Percentiles rank a stretch among this genome's conserved stretches.
phyloP scores from a whole-genome alignment of 2,888 invertebrate species.

The Sialis fuliginosa region DNA sequence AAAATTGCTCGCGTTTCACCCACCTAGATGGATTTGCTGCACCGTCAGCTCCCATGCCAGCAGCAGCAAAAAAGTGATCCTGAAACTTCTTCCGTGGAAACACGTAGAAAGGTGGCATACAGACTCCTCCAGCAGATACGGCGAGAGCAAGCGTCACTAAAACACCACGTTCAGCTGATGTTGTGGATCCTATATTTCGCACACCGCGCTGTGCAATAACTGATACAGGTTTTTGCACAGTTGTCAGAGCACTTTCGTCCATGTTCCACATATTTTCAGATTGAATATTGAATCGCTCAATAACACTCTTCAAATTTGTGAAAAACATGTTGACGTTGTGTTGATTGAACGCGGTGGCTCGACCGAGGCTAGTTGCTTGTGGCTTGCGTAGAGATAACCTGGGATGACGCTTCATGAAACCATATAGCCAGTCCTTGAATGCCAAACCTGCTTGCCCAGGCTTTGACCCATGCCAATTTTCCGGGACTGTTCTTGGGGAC shows the following conservation, averaged over 20 bases:
- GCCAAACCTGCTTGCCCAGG: too few species aligned
- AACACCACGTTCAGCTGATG: conserved; percentile 7
- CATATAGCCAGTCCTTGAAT: too few species aligned
- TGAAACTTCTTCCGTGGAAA: neutral
- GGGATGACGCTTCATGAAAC: too few species aligned
- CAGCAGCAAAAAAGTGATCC: neutral
- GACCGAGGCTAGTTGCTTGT: too few species aligned
- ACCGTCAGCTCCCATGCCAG: conserved; percentile 13
- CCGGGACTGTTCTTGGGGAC: too few species aligned
- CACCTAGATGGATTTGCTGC: conserved; percentile 13
- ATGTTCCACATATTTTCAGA: conserved; percentile 10
- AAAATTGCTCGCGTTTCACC: conserved; percentile 10
- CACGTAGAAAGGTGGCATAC: conserved; percentile 6
- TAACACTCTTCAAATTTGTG: too few species aligned
- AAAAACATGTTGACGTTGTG: too few species aligned
- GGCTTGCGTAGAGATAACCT: too few species aligned
- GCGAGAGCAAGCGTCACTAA: conserved; percentile 2
- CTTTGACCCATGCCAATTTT: too few species aligned
- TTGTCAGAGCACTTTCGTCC: conserved; percentile 10
- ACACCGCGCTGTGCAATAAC: conserved; percentile 8
- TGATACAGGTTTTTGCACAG: conserved; percentile 9
- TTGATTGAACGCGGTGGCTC: too few species aligned
- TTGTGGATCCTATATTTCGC: conserved; percentile 11
- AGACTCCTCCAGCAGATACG: conserved; percentile 1
- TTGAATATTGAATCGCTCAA: too few species aligned